Conservation (phyloP, 2,888 invertebrate species). For the Sinhomidia bicolor region DNA sequence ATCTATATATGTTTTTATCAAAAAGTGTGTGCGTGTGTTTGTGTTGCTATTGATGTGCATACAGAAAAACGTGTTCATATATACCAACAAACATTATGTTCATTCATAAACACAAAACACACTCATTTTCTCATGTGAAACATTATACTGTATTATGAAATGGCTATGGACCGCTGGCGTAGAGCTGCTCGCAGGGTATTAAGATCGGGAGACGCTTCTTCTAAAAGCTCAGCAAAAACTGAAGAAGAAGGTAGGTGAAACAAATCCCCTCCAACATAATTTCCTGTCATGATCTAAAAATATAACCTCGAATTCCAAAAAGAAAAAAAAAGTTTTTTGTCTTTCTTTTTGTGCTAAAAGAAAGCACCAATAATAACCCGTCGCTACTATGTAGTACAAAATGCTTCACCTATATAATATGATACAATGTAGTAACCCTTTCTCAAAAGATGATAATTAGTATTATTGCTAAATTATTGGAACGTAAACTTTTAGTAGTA, state of each 20-base stretch:
- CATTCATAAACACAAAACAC: neutral
- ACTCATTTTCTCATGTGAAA: constrained; percentile 37
- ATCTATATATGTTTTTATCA: neutral
- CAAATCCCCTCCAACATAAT: neutral
- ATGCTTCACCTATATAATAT: neutral
- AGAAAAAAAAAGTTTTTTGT: neutral
- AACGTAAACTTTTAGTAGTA: neutral
- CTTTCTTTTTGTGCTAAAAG: neutral
- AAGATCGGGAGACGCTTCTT: constrained; percentile 69
- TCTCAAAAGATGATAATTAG: neutral
- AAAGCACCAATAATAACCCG: neutral
- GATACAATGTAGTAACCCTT: neutral
- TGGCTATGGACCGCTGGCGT: constrained; percentile 77
- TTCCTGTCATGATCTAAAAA: neutral
- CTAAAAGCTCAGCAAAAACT: constrained; percentile 66
- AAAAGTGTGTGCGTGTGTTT: constrained; percentile 16
- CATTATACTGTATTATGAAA: constrained; percentile 57
- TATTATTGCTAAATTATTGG: neutral
- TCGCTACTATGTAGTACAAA: neutral
- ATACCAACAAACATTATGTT: neutral
- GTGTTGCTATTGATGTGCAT: constrained; percentile 14
- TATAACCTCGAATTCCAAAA: neutral
- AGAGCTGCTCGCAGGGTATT: constrained; percentile 75
- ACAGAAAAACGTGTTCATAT: neutral
- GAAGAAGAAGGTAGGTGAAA: constrained; percentile 72